Evolutionary conservation across 2,888 invertebrate species (phyloP).

Genomic region (Phortica okadai): DNA sequence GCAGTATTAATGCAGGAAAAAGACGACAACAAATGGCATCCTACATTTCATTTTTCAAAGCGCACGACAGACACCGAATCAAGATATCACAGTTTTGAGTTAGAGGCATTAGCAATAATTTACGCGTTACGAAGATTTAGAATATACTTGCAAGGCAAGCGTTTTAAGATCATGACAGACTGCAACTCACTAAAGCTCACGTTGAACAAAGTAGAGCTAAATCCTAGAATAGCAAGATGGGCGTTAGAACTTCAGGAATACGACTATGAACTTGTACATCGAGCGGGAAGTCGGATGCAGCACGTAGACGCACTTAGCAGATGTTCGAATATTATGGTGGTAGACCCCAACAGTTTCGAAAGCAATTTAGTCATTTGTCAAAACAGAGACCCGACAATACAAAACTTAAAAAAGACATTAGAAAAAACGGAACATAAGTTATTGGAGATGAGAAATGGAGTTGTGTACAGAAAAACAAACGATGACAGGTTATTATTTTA

Average conservation of each 20-base stretch:
- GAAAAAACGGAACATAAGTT: constrained; percentile 38
- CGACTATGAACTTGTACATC: constrained; percentile 62
- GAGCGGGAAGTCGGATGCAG: constrained; percentile 65
- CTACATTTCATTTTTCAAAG: constrained; percentile 53
- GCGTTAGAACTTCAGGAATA: constrained; percentile 65
- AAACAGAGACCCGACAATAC: not conserved
- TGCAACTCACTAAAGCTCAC: constrained; percentile 41
- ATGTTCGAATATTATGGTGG: constrained; percentile 25
- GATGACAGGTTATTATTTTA: constrained; percentile 42
- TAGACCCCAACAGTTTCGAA: constrained; percentile 34
- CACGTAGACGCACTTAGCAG: constrained; percentile 68
- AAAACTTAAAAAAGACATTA: constrained; percentile 26
- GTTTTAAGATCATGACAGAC: constrained; percentile 30
- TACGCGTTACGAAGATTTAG: constrained; percentile 40
- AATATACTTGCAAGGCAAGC: constrained; percentile 35
- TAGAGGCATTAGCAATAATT: constrained; percentile 59
- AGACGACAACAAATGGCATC: constrained; percentile 33
- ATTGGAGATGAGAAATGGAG: constrained; percentile 46
- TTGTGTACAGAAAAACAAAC: constrained; percentile 42
- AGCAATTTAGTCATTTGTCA: not conserved
- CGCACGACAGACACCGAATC: constrained; percentile 50
- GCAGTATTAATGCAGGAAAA: constrained; percentile 28
- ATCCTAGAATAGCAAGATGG: too few relatives aligned
- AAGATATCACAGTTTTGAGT: constrained; percentile 60
- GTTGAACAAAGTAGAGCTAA: constrained; percentile 49